Percentiles rank a stretch among this genome's conserved stretches.
Evolutionary conservation across 2,888 invertebrate species (phyloP).

Genomic region (Lordiphosa fenestrarum): DNA sequence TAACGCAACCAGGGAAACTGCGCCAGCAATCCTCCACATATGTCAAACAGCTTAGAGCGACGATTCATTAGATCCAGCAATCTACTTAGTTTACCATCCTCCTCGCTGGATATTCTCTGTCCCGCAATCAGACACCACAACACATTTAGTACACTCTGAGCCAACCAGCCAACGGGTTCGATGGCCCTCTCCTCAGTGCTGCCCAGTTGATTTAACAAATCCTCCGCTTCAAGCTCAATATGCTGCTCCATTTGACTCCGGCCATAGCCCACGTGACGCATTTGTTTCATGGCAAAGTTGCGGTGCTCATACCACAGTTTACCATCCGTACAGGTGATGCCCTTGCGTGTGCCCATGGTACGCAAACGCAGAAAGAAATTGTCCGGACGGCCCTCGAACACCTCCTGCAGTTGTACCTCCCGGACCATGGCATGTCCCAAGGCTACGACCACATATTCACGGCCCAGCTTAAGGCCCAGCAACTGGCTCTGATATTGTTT

Average conservation of each 20-base stretch:
- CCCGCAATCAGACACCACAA: slow-evolving; percentile 84
- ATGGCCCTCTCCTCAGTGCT: slow-evolving; percentile 52
- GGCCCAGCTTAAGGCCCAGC: slow-evolving; percentile 83
- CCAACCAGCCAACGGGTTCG: slow-evolving; percentile 80
- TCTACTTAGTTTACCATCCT: slow-evolving; percentile 79
- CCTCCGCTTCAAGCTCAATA: slow-evolving; percentile 82
- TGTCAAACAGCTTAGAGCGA: slow-evolving; percentile 82
- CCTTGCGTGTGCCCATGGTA: slow-evolving; percentile 83
- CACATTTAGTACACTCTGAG: slow-evolving; percentile 84
- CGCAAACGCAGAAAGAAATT: slow-evolving; percentile 84
- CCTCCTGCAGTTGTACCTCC: slow-evolving; percentile 82
- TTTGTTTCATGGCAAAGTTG: slow-evolving; percentile 82
- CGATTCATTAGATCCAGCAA: slow-evolving; percentile 81
- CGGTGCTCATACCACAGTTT: slow-evolving; percentile 83
- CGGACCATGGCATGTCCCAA: slow-evolving; percentile 82
- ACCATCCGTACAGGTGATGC: slow-evolving; percentile 84
- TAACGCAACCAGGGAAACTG: slow-evolving; percentile 84
- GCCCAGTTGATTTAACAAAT: slow-evolving; percentile 76
- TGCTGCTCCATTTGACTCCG: slow-evolving; percentile 82
- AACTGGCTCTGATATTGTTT: slow-evolving; percentile 81
- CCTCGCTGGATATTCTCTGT: slow-evolving; percentile 79
- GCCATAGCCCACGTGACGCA: slow-evolving; percentile 83
- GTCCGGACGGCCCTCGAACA: slow-evolving; percentile 85
- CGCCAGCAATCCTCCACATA: slow-evolving; percentile 83
- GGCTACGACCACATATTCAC: slow-evolving; percentile 82